Percentiles rank a stretch among this genome's conserved stretches.
These are phyloP conservation scores for Gambusia yucatana DNA, from an alignment of 2,797 vertebrate species.

Conservation along the genomic window DNA sequence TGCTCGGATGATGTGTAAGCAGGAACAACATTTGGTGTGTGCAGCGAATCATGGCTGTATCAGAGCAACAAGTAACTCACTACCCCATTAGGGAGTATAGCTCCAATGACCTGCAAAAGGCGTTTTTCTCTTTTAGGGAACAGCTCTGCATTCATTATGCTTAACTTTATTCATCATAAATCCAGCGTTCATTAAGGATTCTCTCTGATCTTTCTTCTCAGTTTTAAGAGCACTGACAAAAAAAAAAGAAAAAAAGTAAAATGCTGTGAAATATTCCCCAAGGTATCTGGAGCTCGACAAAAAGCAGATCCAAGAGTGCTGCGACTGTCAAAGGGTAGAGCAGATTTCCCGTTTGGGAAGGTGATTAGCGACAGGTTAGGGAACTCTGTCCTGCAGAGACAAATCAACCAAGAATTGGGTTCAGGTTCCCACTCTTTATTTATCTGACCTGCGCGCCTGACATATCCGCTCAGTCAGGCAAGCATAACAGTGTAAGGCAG, in stretches of 20 bases:
- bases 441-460: slow-evolving; percentile 67
- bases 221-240: slow-evolving; percentile 18
- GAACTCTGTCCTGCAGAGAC: slow-evolving; percentile 37
- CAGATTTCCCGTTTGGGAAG: slow-evolving; percentile 47
- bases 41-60: slow-evolving; percentile 15
- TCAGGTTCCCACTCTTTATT: slow-evolving; percentile 70
- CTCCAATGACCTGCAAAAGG: slow-evolving; percentile 29
- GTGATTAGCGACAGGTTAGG: slow-evolving; percentile 55
- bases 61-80: slow-evolving; percentile 51
- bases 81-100: slow-evolving; percentile 46
- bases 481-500: slow-evolving; percentile 44
- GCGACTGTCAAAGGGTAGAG: slow-evolving; percentile 46
- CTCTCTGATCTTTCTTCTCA: slow-evolving; percentile 18
- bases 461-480: slow-evolving; percentile 52
- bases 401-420: slow-evolving; percentile 40
- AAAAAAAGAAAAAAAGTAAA: background rate
- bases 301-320: slow-evolving; percentile 24
- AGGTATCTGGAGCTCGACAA: slow-evolving; percentile 28
- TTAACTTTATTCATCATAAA: slow-evolving; percentile 39
- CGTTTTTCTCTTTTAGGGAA: slow-evolving; percentile 22
- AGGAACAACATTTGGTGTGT: slow-evolving; percentile 13
- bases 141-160: slow-evolving; percentile 33
- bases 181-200: slow-evolving; percentile 28
- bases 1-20: slow-evolving; percentile 51
- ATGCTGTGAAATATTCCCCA: slow-evolving; percentile 14